Base-by-base conservation (phyloP, 2,888 invertebrate genomes). In the Perdita meconis region DNA sequence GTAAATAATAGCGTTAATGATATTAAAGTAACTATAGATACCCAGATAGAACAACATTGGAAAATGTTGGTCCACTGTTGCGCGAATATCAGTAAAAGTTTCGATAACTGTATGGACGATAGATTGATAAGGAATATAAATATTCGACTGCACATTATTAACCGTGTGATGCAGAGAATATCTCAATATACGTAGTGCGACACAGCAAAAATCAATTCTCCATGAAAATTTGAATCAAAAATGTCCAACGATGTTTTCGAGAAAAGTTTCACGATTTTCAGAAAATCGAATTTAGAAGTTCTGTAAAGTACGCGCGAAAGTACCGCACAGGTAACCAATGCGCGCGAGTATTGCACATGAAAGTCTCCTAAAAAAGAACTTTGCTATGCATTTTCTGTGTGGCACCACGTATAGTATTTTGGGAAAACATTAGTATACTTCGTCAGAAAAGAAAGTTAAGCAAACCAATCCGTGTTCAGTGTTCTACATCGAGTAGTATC, bases 1-100 rank as follows among this genome's bases (percentile, higher is more conserved):
- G 22, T 67, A 74, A 76, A 42, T n/a, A 63, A 44, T 63, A 63
- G 16, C 26, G 67, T 74, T 59, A 40, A 57, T 53, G 19, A 63
- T 60, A 22, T 57, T 47, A 38, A 69, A 13, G 13, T 51, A 51
- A 73, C 51, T 16, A 67, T 26, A 24, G 13, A 2, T 34, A 44
- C 63, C 57, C 74, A 40, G 63, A 63, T 56, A 38, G 67, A 67
- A 67, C 56, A 40, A n/a, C 40, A 6, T 38, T 16, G 55, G 16
- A 1, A n/a, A 5, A 19, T n/a, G 61, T 57, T 63, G 47, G 50
- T 38, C 38, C 65, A 56, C 36, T 36, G 56, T 55, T 61, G 34
- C 22, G 34, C 13, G 42, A 19, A 38, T 38, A 34, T 44, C 24
- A 16, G 50, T 50, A 36, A 50, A 40, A 47, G 34, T 57, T 19